A percentile compares a stretch with the other conserved stretches of the same genome.
Evolutionary conservation across 2,888 invertebrate genomes (phyloP).

Genomic region (Lithophane socia): DNA sequence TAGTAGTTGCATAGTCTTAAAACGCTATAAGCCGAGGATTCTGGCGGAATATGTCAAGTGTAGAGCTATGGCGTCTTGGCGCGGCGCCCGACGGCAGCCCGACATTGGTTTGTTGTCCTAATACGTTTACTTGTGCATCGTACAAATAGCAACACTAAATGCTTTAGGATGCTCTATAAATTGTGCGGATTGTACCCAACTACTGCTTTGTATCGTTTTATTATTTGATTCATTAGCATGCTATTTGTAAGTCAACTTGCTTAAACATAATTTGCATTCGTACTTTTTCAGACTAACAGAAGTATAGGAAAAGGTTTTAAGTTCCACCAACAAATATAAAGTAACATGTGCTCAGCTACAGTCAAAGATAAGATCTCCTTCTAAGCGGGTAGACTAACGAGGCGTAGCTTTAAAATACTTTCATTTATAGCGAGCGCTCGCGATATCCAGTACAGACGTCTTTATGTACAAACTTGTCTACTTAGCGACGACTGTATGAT

Average conservation of each 20-base stretch:
- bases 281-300: conserved; percentile 28
- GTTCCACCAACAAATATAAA: conserved; percentile 60
- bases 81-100: conserved; percentile 68
- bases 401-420: conserved; percentile 77
- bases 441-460: conserved; percentile 73
- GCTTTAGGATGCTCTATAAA: conserved; percentile 64
- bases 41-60: conserved; percentile 70
- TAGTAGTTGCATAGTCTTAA: conserved; percentile 71
- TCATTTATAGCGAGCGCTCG: conserved; percentile 70
- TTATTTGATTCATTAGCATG: conserved; percentile 58
- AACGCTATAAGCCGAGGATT: conserved; percentile 70
- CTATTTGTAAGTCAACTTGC: conserved; percentile 40
- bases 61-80: conserved; percentile 77
- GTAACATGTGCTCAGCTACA: conserved; percentile 60
- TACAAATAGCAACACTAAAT: conserved; percentile 70
- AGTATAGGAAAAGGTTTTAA: conserved; percentile 46
- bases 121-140: conserved; percentile 72
- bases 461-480: conserved; percentile 78
- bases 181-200: conserved; percentile 44
- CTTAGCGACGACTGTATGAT: conserved; percentile 71
- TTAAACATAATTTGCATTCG: conserved; percentile 40
- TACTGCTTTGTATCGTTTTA: conserved; percentile 40
- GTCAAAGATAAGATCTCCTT: conserved; percentile 63
- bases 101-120: conserved; percentile 74
- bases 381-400: conserved; percentile 72